Evolutionary conservation across 2,113 vertebrate species (phyloP).

Genomic region (Hystrix brachyura): DNA sequence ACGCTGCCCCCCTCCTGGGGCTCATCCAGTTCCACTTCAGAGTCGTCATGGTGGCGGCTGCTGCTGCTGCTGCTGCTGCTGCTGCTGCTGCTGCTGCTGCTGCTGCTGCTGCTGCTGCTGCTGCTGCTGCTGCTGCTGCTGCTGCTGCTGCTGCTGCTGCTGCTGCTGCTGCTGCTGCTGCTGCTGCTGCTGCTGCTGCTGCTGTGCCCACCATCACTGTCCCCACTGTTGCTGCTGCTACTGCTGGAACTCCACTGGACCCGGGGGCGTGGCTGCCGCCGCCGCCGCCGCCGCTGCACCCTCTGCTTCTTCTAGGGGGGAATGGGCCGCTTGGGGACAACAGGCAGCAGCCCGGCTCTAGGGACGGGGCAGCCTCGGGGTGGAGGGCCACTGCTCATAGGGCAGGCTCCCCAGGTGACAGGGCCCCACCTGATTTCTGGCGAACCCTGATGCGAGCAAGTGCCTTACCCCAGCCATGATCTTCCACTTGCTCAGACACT

Average conservation of each 20-base stretch:
- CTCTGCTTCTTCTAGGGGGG: slow-evolving; percentile 46
- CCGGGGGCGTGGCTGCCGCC: neutral
- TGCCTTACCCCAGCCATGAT: slow-evolving; percentile 84
- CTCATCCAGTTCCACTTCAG: slow-evolving; percentile 68
- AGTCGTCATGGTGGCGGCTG: slow-evolving; percentile 74
- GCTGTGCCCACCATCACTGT: neutral
- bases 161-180: slow-evolving; percentile 30
- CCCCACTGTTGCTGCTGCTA: neutral
- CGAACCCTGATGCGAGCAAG: neutral
- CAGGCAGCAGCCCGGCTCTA: neutral
- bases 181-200: neutral
- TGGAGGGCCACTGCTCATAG: neutral
- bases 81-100: accelerated
- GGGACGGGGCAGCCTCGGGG: neutral
- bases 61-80: slow-evolving; percentile 35
- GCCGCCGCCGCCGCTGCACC: neutral
- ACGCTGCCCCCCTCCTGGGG: slow-evolving; percentile 59
- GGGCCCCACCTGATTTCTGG: accelerated
- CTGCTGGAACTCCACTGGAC: slow-evolving; percentile 64
- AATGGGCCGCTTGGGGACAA: neutral
- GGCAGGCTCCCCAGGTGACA: neutral
- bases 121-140: slow-evolving; percentile 35
- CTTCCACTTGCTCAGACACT: slow-evolving; percentile 94
- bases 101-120: accelerated
- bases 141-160: too few relatives aligned